Conservation (phyloP, 2,113 vertebrate genomes). For the Rattus norvegicus region DNA sequence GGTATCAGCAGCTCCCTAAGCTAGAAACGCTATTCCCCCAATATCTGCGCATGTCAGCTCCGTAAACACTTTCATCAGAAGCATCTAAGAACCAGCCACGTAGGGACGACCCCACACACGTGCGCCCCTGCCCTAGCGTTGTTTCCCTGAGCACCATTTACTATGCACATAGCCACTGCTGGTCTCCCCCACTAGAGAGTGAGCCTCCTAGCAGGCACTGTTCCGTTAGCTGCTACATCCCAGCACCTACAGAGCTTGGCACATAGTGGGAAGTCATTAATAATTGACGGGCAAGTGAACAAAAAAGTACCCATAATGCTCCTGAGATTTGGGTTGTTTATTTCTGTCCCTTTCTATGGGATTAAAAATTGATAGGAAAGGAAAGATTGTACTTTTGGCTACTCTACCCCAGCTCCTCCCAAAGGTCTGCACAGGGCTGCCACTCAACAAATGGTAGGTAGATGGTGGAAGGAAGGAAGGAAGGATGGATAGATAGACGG, state of each 20-base stretch:
- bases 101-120: neutral
- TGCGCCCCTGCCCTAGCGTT: neutral
- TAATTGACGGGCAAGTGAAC: slow-evolving; percentile 45
- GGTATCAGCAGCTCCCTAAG: neutral
- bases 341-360: slow-evolving; percentile 12
- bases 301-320: slow-evolving; percentile 44
- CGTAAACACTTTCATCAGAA: neutral
- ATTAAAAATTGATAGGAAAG: slow-evolving; percentile 55
- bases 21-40: neutral
- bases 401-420: neutral
- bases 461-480: neutral
- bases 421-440: neutral
- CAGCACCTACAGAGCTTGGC: neutral
- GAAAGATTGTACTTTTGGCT: slow-evolving; percentile 24
- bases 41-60: neutral
- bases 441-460: neutral
- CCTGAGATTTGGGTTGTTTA: slow-evolving; percentile 47
- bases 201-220: neutral
- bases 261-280: slow-evolving; percentile 34
- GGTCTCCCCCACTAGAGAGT: neutral
- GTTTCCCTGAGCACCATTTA: neutral
- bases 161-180: too few species aligned
- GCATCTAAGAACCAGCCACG: neutral
- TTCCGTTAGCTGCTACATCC: neutral
- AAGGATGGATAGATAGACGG: too few species aligned